Base-by-base conservation (phyloP, 2,797 vertebrate genomes). In the Micrastur ruficollis region DNA sequence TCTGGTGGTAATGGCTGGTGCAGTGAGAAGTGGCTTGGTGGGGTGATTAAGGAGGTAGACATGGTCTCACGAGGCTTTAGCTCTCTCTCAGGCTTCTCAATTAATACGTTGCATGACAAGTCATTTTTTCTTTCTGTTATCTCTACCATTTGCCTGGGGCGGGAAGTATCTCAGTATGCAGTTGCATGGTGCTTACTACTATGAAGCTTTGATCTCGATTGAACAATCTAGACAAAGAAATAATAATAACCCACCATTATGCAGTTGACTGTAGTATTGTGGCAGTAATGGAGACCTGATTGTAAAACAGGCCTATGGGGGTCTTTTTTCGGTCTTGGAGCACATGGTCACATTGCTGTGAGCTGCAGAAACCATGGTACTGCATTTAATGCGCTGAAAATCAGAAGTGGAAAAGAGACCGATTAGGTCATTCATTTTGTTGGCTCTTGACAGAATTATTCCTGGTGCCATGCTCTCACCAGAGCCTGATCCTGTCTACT, bases 21-120 rank as follows among this genome's bases (percentile, higher is more conserved):
- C 25, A n/a, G 53, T 9, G 13, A 68, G 52, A 49, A 22, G 19
- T 76, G 62, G 8, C 34, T 40, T 61, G 20, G 15, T 73, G 42
- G 15, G 13, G 14, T 44, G 61, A 11, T 19, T 12, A 2, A 36
- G 56, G 32, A 79, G 62, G 12, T 47, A 14, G 34, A 11, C 40
- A 42, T 0, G 0, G 15, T 49, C 31, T 71, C 47, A 34, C 0
- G 1, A 42, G 52, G 19, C 49, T 46, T 61, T 53, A 27, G 20
- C 11, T 89, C 20, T 73, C n/a, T 67, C 75, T 67, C 19, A 9
- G 32, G 12, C 36, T 50, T 79, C 40, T 7, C 61, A 42, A 9
- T 23, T 19, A 44, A 34, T n/a, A n/a, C 0, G 0, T 5, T 81
- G 26, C 46, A 44, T 18, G 14, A 71, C 44, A 82, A 82, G 19